Evolutionary conservation across 2,113 vertebrate genomes (phyloP).

Genomic region (Rhabdomys dilectus): DNA sequence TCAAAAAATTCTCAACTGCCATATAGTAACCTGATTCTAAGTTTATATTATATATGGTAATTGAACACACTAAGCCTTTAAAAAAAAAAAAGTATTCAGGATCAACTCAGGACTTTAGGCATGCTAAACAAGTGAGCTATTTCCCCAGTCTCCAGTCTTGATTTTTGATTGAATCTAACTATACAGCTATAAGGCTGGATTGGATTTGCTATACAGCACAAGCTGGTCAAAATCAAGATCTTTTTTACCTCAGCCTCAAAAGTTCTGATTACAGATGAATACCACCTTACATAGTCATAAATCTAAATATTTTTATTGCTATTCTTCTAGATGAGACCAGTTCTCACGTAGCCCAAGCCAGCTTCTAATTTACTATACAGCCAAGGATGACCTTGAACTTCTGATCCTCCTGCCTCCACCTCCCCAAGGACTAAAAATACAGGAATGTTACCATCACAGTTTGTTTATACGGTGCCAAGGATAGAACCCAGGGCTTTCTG

Average conservation of each 20-base stretch:
- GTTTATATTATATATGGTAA: conserved; percentile 26
- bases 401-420: background rate
- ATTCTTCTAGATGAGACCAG: background rate
- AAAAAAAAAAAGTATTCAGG: background rate
- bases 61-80: background rate
- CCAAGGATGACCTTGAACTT: background rate
- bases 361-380: background rate
- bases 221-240: background rate
- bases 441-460: background rate
- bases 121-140: background rate
- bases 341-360: background rate
- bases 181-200: no score
- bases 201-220: background rate
- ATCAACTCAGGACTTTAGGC: background rate
- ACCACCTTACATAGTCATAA: background rate
- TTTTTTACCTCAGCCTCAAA: background rate
- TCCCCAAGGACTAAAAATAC: no score
- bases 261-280: background rate
- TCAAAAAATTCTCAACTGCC: background rate
- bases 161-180: background rate
- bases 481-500: background rate
- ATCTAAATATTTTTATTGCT: background rate
- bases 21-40: background rate
- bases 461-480: no score
- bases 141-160: background rate